Evolutionary conservation across 2,797 vertebrate genomes (phyloP), one percentile per base, ranked within the genome.

Genomic region (Esox masquinongy): DNA sequence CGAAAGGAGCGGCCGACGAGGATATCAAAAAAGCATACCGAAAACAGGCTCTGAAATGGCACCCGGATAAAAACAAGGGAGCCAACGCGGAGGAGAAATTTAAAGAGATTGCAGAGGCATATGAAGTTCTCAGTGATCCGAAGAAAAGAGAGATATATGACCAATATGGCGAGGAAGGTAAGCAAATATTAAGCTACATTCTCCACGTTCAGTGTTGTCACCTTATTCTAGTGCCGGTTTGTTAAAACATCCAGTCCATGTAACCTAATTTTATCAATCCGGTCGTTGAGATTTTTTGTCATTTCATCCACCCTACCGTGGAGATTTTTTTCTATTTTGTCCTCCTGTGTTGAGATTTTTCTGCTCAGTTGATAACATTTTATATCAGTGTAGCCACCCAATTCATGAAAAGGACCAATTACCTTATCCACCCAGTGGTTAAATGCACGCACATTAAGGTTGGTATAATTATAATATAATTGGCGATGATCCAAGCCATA

Each of bases 11-110:
- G 76, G 94, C 96, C 49, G 98, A 99, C 0, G 98, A 99, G 79
- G 98, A 99, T 74, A 93, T 99, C 72, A 99, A 99, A 89, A 99
- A 99, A 88, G 98, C 98, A 49, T 99, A 99, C 92, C 95, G 94
- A 93, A 99, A 98, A 78, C 98, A 99, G 84, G 98, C 98, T 0
- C 92, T 99, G 87, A 98, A 96, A 95, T 99, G 98, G 96, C 98
- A 99, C 85, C 98, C 98, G 16, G 98, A 99, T 88, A 99, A 99
- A 92, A 99, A 99, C 90, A 99, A 99, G 90, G 96, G 97, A 70
- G 92, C 97, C 68, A 94, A 97, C 24, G 98, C 98, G 77, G 97
- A 98, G 90, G 98, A 99, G 87, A 99, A 96, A 96, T 99, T 99
- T 86, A 99, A 99, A 92, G 98, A 99, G 87, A 83, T 99, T 81